Evolutionary conservation across 2,888 invertebrate species (phyloP).

Genomic region (Agrotis segetum): DNA sequence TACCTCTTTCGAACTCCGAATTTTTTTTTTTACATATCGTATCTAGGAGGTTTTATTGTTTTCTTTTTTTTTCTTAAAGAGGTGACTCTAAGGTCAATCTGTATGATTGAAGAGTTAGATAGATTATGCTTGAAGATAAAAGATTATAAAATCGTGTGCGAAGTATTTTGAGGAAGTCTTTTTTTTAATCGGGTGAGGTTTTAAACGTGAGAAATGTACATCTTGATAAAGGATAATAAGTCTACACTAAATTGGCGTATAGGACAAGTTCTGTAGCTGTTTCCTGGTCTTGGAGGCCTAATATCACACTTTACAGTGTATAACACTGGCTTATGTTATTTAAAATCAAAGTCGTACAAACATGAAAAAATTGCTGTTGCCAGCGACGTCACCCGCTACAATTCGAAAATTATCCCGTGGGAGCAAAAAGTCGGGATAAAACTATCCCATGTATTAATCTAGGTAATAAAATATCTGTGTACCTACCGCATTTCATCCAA

Average conservation of each 20-base stretch:
- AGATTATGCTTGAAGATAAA: conserved; percentile 18
- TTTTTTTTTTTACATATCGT: conserved; percentile 43
- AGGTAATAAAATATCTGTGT: too few species aligned
- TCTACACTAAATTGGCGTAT: background rate
- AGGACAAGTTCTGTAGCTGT: too few species aligned
- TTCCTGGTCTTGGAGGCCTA: background rate
- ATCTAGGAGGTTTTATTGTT: conserved; percentile 26
- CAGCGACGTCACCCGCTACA: too few species aligned
- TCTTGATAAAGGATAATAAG: background rate
- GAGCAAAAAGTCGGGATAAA: too few species aligned
- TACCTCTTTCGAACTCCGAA: conserved; percentile 35
- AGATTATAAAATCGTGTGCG: conserved; percentile 16
- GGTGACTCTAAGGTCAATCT: conserved; percentile 37
- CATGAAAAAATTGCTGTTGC: background rate
- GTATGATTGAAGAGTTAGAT: conserved; percentile 44
- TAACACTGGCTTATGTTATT: too few species aligned
- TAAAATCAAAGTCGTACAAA: background rate
- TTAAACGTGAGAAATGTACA: background rate
- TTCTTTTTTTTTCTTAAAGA: conserved; percentile 32
- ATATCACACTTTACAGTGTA: background rate
- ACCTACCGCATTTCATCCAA: too few species aligned
- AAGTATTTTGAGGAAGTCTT: conserved; percentile 6
- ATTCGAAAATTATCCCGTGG: too few species aligned
- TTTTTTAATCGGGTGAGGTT: background rate
- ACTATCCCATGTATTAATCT: too few species aligned